Evolutionary conservation across 2,797 vertebrate genomes (phyloP).

Genomic region (Anguilla marmorata): DNA sequence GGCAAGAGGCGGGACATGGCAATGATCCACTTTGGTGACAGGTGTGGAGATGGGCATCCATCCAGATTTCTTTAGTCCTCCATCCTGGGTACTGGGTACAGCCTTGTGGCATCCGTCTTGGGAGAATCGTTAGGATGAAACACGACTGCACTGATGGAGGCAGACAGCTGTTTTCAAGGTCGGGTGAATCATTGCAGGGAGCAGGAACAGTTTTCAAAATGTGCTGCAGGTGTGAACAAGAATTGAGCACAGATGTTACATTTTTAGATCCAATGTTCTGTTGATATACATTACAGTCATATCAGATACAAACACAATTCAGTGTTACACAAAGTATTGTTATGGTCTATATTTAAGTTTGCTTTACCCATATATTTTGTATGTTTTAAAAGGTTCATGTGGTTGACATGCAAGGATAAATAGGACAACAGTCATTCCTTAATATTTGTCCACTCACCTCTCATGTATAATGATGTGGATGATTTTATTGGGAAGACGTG

Average conservation of each 20-base stretch:
- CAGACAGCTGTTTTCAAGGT: conserved; percentile 24
- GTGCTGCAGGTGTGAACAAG: conserved; percentile 14
- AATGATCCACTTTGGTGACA: conserved; percentile 13
- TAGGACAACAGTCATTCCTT: neutral
- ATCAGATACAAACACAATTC: neutral
- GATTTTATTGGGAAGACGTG: neutral
- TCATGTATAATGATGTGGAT: neutral
- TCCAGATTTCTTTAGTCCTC: conserved; percentile 19
- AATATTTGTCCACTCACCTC: neutral
- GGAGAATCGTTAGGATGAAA: conserved; percentile 16
- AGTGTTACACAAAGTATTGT: neutral
- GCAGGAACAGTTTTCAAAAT: conserved; percentile 7
- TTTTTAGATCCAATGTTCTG: neutral
- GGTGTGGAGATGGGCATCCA: conserved; percentile 12
- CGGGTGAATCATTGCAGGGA: conserved; percentile 7
- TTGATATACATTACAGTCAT: neutral
- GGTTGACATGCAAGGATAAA: neutral
- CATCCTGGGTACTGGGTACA: neutral
- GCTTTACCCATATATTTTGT: neutral
- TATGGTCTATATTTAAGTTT: neutral
- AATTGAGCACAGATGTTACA: conserved; percentile 1
- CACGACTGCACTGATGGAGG: conserved; percentile 12
- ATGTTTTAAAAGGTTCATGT: neutral
- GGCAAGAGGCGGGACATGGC: neutral
- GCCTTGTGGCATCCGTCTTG: neutral